A percentile compares a stretch with the other conserved stretches of the same genome.
Evolutionary conservation across 2,888 invertebrate species (phyloP).

Genomic region (Coelinius sp.): DNA sequence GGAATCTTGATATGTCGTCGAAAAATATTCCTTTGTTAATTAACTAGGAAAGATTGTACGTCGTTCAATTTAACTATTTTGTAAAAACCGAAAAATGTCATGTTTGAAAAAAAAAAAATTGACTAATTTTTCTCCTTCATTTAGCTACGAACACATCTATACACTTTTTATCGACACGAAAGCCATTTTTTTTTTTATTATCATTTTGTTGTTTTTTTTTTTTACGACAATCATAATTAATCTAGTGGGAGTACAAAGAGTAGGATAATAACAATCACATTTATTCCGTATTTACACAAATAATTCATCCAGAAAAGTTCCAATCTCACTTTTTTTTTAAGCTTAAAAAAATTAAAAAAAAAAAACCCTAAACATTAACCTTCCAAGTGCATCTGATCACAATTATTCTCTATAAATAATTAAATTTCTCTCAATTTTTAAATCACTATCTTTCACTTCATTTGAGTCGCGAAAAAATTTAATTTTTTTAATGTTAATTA

Average conservation of each 20-base stretch:
- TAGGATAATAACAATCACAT: conserved; percentile 56
- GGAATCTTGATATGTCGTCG: conserved; percentile 34
- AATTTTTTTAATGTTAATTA: background rate
- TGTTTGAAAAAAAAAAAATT: conserved; percentile 34
- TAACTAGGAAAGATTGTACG: conserved; percentile 24
- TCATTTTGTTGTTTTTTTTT: conserved; percentile 12
- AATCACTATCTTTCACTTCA: background rate
- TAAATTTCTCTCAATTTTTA: conserved; percentile 55
- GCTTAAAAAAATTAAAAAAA: conserved; percentile 25
- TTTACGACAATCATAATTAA: conserved; percentile 52
- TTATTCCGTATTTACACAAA: conserved; percentile 35
- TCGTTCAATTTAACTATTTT: conserved; percentile 18
- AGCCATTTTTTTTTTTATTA: conserved; percentile 18
- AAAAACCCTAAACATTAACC: conserved; percentile 36
- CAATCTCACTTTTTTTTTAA: conserved; percentile 25
- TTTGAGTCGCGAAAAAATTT: background rate
- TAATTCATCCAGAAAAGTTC: conserved; percentile 27
- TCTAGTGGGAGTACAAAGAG: conserved; percentile 59
- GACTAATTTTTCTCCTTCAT: conserved; percentile 52
- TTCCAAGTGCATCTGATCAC: conserved; percentile 60
- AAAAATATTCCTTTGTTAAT: conserved; percentile 24
- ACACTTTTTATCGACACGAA: conserved; percentile 32
- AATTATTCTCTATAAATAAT: conserved; percentile 64
- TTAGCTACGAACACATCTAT: conserved; percentile 49
- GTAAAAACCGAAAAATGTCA: conserved; percentile 31